Evolutionary conservation across 1,140 invertebrate species (phyloP), one percentile per base, ranked within the genome.

Genomic region (Uloborus diversus): DNA sequence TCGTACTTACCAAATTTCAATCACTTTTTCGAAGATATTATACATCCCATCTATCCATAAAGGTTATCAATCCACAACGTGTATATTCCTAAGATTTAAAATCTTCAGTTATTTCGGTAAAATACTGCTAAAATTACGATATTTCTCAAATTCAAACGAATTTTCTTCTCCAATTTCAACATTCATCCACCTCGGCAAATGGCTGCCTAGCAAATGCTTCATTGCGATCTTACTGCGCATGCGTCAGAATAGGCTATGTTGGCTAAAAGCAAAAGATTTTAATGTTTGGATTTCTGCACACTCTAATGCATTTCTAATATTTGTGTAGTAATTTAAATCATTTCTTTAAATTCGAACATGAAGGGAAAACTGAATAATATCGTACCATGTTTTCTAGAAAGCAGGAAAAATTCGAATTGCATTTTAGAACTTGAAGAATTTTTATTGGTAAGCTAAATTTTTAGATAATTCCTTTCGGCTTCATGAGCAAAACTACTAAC

Each of bases 41-140:
- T 78, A 78, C 73, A 78, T 78, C 70, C 76, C 76, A 79, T 79
- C 76, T 47, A 35, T 70, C 30, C 76, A 56, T 79, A 35, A 28
- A 27, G 23, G 35, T 11, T 27, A 51, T 61, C 65, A 33, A 69
- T 25, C 51, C 28, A 37, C 3, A 14, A 69, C 30, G 25, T 57
- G 61, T 17, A 69, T 35, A 33, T 35, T 11, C 32, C 61, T 27
- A 51, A 47, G 35, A 28, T 23, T 5, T 32, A 13, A 66, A 78
- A 78, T 78, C 35, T 17, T 11, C 32, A 23, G 42, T 56, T 78
- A 78, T 78, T 73, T 32, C 23, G 17, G 1, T 25, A 37, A 27
- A 57, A 25, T 28, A 37, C 25, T 14, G n/a, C 13, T 42, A 33
- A 23, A 27, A 25, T 30, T 70, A 27, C 51, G 9, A 25, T 57